phyloP scores from a whole-genome alignment of 2,797 vertebrate genomes.

The Pseudochirops corinnae region DNA sequence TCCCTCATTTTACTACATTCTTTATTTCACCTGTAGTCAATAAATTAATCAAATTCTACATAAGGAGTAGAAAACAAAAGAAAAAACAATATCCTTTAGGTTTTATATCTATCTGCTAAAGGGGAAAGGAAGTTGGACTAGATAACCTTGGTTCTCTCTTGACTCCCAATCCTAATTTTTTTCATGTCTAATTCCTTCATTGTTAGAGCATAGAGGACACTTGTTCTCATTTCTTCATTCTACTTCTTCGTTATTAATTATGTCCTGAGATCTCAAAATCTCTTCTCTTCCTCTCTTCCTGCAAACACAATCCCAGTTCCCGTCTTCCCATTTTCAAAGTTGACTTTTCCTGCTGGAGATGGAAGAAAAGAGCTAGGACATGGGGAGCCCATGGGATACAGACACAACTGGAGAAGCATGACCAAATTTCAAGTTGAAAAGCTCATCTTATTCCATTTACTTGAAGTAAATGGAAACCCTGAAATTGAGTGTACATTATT shows the following conservation, averaged over 20 bases:
- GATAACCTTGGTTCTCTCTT: not conserved
- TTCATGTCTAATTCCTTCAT: not conserved
- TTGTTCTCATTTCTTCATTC: not conserved
- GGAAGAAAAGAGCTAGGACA: not conserved
- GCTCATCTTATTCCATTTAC: not conserved
- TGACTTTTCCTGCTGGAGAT: not conserved
- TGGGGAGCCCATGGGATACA: not conserved
- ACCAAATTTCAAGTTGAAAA: not conserved
- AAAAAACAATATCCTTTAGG: not conserved
- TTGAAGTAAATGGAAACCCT: constrained; percentile 33
- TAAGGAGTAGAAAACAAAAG: not conserved
- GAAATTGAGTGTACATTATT: not conserved
- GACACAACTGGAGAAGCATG: not conserved
- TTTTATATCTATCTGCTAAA: not conserved
- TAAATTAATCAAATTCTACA: not conserved
- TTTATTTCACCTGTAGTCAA: not conserved
- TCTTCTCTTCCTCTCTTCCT: not conserved
- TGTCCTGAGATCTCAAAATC: not conserved
- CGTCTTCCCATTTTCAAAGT: not conserved
- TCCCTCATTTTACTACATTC: not conserved
- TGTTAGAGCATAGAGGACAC: not conserved
- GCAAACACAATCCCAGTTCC: not conserved
- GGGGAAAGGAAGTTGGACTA: not conserved
- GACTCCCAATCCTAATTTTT: not conserved
- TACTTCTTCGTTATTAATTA: not conserved